These are phyloP conservation scores for Fulica atra DNA, from an alignment of 2,113 vertebrate genomes.

Conservation along the genomic window DNA sequence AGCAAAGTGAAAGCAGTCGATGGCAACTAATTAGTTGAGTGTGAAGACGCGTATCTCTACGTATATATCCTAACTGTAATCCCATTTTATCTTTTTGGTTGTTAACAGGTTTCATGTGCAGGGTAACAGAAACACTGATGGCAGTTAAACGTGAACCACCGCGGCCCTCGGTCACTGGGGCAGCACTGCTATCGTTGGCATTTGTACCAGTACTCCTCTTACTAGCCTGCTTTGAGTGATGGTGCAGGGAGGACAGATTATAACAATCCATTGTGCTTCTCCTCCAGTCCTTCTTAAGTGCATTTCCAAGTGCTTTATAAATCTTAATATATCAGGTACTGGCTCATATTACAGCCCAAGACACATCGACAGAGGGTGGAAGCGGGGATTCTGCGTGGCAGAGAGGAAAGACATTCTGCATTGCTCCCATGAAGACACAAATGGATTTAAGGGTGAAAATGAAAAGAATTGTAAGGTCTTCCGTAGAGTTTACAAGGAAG, in stretches of 20 bases:
- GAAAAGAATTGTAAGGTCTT: background rate
- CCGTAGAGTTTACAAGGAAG: background rate
- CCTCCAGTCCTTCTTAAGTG: background rate
- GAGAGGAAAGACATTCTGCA: background rate
- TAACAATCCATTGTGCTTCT: background rate
- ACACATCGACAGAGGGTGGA: background rate
- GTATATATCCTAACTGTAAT: conserved; percentile 51
- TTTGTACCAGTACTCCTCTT: background rate
- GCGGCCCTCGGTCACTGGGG: background rate
- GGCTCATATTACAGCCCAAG: background rate
- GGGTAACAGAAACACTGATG: background rate
- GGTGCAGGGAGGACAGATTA: background rate
- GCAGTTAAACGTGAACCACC: conserved; percentile 30
- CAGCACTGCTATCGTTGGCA: background rate
- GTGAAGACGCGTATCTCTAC: conserved; percentile 65
- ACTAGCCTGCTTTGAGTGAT: background rate
- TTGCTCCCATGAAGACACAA: background rate
- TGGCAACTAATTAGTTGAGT: conserved; percentile 73
- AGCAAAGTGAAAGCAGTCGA: conserved; percentile 73
- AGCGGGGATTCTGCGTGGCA: background rate
- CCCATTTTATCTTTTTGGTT: conserved; percentile 37
- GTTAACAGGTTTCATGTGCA: conserved; percentile 32
- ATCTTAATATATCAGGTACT: background rate
- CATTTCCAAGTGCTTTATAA: background rate
- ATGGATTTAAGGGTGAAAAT: background rate